These are phyloP conservation scores for Folsomia manolachei DNA, from an alignment of 2,888 invertebrate genomes.

Conservation along the genomic window DNA sequence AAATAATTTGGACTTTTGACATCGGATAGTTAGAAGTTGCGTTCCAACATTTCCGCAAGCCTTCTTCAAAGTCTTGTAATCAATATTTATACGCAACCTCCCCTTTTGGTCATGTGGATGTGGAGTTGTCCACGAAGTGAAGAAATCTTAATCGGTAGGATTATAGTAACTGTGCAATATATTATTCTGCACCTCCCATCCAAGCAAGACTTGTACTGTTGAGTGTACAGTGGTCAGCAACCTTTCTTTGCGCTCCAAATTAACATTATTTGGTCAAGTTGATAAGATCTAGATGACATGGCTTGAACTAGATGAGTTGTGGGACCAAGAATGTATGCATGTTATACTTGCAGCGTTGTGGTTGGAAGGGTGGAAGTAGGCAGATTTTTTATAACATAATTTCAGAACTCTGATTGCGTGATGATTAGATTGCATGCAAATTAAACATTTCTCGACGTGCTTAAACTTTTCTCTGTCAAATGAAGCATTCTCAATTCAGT, in stretches of 20 bases:
- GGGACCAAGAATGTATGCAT: too few relatives aligned
- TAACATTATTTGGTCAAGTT: background rate
- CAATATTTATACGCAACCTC: background rate
- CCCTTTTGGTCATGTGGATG: too few relatives aligned
- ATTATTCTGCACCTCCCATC: background rate
- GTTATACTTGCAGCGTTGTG: background rate
- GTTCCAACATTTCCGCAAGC: background rate
- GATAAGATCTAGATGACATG: background rate
- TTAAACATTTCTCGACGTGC: conserved; percentile 10
- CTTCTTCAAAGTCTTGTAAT: background rate
- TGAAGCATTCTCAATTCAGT: too few relatives aligned
- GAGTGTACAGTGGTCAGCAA: background rate
- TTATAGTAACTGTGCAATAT: background rate
- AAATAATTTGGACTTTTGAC: background rate
- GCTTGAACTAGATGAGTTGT: too few relatives aligned
- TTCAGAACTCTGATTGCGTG: conserved; percentile 18
- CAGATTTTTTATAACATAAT: conserved; percentile 15
- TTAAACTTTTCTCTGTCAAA: background rate
- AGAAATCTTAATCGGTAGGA: background rate
- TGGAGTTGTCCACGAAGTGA: too few relatives aligned
- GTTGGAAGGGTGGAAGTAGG: background rate
- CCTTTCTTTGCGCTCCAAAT: background rate
- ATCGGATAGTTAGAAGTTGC: background rate
- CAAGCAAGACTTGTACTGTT: background rate
- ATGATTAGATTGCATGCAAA: conserved; percentile 32